Evolutionary conservation across 1,140 invertebrate species (phyloP), one percentile per base, ranked within the genome.

Genomic region (Pseudomyrmex flavicornis): DNA sequence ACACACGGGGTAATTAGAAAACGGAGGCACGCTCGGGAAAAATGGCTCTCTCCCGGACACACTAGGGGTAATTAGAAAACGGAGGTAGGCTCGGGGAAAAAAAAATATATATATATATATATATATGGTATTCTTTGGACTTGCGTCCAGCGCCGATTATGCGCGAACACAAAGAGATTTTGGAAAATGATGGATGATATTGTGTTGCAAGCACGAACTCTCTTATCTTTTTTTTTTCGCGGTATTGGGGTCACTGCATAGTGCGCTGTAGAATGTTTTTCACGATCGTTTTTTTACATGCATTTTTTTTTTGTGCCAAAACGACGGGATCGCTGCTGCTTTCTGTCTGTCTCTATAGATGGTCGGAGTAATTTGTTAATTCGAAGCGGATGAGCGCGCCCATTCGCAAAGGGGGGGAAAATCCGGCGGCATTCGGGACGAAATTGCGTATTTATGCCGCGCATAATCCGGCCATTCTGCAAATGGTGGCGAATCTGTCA

Each of bases 371-470:
- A 89, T 89, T 89, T 89, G 88, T 89, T 89, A 89, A 89, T 89
- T 89, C 83, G 88, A 88, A 77, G 80, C 87, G 87, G 87, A 88
- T 85, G 86, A 88, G 88, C 87, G 88, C 87, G 84, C 83, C 87
- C 79, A 83, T 89, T 88, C 87, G 80, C 86, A 85, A 66, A 63
- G 76, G 88, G 86, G 86, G 87, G 68, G 58, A 48, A 70, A 63
- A 35, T 35, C 69, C 62, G 80, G 9, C 58, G 63, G 83, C 82
- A 87, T 88, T 90, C 75, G 89, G 75, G 88, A 82, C 89, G 85
- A 93, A 93, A 93, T 93, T 92, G 92, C 91, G 90, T 93, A 93
- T 93, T 93, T 93, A 93, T 94, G 90, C 93, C 85, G 74, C 90
- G 92, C 91, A 94, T 93, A 94, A 94, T 94, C 90, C 91, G 80